A percentile compares a stretch with the other conserved stretches of the same genome.
These are phyloP conservation scores for Cephus pygmeus DNA, from an alignment of 2,888 invertebrate genomes.

Conservation along the genomic window DNA sequence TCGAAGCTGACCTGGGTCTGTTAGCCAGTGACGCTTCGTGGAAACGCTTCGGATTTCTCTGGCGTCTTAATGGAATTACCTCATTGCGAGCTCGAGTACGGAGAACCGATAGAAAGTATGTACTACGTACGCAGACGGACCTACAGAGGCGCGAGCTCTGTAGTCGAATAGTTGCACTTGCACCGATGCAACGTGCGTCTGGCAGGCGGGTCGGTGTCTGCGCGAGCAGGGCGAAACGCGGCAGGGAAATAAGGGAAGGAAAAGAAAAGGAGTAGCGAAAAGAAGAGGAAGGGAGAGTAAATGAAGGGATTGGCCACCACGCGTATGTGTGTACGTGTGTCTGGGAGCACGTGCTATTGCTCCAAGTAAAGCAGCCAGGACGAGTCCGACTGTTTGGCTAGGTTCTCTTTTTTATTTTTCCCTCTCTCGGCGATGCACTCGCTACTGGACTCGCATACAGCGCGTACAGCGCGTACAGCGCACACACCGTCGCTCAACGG, in stretches of 20 bases:
- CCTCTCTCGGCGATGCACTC: constrained; percentile 33
- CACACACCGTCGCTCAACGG: neutral
- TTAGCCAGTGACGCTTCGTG: too few species aligned
- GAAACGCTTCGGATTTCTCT: too few species aligned
- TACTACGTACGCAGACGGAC: too few species aligned
- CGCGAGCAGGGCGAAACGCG: constrained; percentile 30
- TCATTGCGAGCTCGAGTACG: too few species aligned
- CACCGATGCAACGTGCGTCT: constrained; percentile 32
- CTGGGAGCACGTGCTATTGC: constrained; percentile 28
- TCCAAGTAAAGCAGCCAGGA: too few species aligned
- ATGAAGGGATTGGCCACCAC: constrained; percentile 7
- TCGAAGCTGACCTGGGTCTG: too few species aligned
- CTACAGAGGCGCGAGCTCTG: constrained; percentile 20
- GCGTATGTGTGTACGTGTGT: constrained; percentile 2
- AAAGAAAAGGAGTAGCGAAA: constrained; percentile 12
- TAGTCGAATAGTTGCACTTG: constrained; percentile 35
- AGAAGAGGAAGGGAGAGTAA: constrained; percentile 22
- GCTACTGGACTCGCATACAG: constrained; percentile 30
- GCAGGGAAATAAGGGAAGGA: constrained; percentile 18
- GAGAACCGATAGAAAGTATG: too few species aligned
- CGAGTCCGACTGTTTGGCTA: constrained; percentile 12
- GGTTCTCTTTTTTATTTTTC: constrained; percentile 16
- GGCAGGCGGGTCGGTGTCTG: constrained; percentile 9
- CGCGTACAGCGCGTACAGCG: neutral
- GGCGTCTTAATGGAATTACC: too few species aligned